These are phyloP conservation scores for Smittia aterrima DNA, from an alignment of 2,888 invertebrate genomes.

Conservation along the genomic window DNA sequence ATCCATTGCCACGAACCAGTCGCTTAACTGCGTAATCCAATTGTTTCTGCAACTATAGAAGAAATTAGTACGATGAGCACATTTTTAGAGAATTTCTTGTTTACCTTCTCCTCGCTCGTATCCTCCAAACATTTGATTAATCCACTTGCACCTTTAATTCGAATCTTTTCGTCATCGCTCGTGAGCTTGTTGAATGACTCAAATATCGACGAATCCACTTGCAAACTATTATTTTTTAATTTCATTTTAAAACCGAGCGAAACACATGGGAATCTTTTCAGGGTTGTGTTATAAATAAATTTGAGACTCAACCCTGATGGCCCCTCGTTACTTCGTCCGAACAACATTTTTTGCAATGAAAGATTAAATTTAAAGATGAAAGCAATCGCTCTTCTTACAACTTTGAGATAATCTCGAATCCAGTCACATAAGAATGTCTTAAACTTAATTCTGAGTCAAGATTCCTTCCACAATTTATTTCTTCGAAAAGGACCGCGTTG, in stretches of 20 bases:
- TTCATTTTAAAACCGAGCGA: not conserved
- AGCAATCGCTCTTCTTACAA: too few relatives aligned
- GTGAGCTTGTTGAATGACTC: slow-evolving; percentile 48
- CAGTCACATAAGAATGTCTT: too few relatives aligned
- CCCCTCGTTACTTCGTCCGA: too few relatives aligned
- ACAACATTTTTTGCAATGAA: too few relatives aligned
- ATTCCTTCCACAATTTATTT: too few relatives aligned
- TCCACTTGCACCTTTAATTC: slow-evolving; percentile 44
- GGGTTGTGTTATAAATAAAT: too few relatives aligned
- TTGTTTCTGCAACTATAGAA: slow-evolving; percentile 48
- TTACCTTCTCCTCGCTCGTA: slow-evolving; percentile 46
- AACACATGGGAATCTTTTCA: not conserved
- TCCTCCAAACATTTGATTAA: slow-evolving; percentile 10
- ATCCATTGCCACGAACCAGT: slow-evolving; percentile 69
- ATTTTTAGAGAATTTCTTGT: not conserved
- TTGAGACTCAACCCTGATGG: too few relatives aligned
- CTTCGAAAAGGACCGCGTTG: too few relatives aligned
- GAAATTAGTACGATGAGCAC: not conserved
- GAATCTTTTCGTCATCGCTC: slow-evolving; percentile 45
- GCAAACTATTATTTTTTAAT: slow-evolving; percentile 20
- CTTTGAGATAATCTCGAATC: too few relatives aligned
- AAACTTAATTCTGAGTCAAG: too few relatives aligned
- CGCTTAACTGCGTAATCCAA: slow-evolving; percentile 66
- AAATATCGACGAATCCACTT: slow-evolving; percentile 46
- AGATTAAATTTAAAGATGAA: too few relatives aligned